A percentile compares a stretch with the other conserved stretches of the same genome.
phyloP scores from a whole-genome alignment of 2,113 vertebrate genomes.

The Dolichallabes microphthalmus region DNA sequence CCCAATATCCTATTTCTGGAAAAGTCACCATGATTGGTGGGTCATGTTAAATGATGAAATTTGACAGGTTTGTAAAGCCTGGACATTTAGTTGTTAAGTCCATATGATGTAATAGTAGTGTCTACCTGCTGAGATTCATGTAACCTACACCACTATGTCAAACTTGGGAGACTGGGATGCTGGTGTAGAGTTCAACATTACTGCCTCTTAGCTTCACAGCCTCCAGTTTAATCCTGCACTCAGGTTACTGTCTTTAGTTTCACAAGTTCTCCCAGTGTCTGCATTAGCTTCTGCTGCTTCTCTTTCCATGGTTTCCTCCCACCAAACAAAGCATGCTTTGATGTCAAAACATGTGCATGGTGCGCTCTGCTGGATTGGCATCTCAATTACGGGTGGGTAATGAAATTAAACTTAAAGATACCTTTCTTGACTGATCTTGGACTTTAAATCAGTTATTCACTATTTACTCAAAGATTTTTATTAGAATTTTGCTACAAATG shows the following conservation, averaged over 20 bases:
- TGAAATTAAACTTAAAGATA: neutral
- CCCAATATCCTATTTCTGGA: neutral
- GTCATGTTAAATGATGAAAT: slow-evolving; percentile 1
- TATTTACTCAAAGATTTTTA: neutral
- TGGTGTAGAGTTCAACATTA: neutral
- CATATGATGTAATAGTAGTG: neutral
- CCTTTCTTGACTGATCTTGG: neutral
- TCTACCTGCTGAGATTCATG: neutral
- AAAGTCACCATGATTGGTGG: neutral
- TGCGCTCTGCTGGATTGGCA: neutral
- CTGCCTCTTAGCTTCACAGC: neutral
- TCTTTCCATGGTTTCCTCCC: neutral
- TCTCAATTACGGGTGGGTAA: neutral
- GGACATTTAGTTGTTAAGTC: neutral
- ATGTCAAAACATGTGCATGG: neutral
- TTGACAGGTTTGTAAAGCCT: neutral
- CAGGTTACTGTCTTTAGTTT: neutral
- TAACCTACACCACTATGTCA: neutral
- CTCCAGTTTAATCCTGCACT: neutral
- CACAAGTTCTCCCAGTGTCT: neutral
- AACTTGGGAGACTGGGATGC: neutral
- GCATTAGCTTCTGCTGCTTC: neutral
- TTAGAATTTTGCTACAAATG: neutral
- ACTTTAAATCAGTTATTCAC: neutral
- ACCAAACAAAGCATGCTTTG: neutral